These are phyloP conservation scores for Eulithis prunata DNA, from an alignment of 2,888 invertebrate species.

Conservation along the genomic window DNA sequence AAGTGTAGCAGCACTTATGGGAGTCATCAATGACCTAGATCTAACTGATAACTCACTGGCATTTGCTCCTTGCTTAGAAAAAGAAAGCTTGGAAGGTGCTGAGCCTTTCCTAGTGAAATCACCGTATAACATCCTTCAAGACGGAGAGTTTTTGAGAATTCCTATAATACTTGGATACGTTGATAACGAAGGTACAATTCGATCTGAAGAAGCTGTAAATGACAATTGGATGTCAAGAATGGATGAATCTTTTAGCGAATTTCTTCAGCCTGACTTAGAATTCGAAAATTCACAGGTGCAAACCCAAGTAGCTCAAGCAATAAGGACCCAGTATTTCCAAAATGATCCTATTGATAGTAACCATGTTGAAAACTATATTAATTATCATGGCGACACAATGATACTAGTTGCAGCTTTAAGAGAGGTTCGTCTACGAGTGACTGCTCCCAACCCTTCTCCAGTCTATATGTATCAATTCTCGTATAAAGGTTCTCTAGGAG, in stretches of 20 bases:
- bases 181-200: conserved; percentile 73
- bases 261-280: conserved; percentile 67
- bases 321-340: conserved; percentile 63
- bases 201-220: conserved; percentile 59
- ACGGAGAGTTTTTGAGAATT: conserved; percentile 59
- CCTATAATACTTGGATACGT: conserved; percentile 73
- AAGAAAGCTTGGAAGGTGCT: conserved; percentile 47
- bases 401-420: conserved; percentile 68
- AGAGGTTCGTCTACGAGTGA: conserved; percentile 61
- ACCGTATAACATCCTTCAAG: conserved; percentile 58
- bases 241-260: conserved; percentile 62
- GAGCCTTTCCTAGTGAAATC: conserved; percentile 63
- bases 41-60: conserved; percentile 70
- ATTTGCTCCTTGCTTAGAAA: conserved; percentile 76
- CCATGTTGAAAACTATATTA: conserved; percentile 54
- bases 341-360: conserved; percentile 47
- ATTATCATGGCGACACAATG: conserved; percentile 74
- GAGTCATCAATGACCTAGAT: conserved; percentile 68
- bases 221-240: conserved; percentile 67
- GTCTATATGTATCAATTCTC: conserved; percentile 75
- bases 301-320: conserved; percentile 47
- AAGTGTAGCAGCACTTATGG: conserved; percentile 67
- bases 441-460: conserved; percentile 41
- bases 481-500: conserved; percentile 65
- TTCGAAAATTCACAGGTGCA: conserved; percentile 54